Percentiles rank a stretch among this genome's conserved stretches.
phyloP scores from a whole-genome alignment of 2,797 vertebrate genomes.

The Orestias chungarensis region DNA sequence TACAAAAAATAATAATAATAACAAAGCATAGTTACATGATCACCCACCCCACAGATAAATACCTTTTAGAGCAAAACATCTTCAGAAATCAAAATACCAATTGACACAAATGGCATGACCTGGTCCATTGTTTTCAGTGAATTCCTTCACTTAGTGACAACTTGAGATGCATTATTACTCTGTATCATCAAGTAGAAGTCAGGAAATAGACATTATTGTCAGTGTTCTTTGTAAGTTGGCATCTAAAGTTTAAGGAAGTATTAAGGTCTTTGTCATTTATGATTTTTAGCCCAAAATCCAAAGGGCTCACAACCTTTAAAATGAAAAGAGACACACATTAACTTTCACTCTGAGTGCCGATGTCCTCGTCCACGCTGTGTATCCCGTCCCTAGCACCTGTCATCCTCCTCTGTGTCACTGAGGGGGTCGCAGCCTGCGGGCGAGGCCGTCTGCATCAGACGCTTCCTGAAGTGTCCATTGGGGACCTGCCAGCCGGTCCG shows the following conservation, averaged over 20 bases:
- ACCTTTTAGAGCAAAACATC: constrained; percentile 73
- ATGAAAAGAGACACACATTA: constrained; percentile 54
- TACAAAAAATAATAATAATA: constrained; percentile 75
- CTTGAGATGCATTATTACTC: constrained; percentile 59
- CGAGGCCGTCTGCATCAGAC: constrained; percentile 88
- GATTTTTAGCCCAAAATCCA: constrained; percentile 55
- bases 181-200: constrained; percentile 70
- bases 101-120: constrained; percentile 63
- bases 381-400: constrained; percentile 87
- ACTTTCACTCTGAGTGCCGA: constrained; percentile 34
- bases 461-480: constrained; percentile 95
- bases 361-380: constrained; percentile 25
- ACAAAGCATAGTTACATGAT: constrained; percentile 80
- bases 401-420: constrained; percentile 95
- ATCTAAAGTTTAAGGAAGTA: constrained; percentile 72
- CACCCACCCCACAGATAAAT: constrained; percentile 75
- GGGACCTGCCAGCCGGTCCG: constrained; percentile 97
- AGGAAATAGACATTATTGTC: constrained; percentile 72
- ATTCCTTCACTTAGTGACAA: constrained; percentile 46
- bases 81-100: constrained; percentile 71
- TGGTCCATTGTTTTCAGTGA: constrained; percentile 44
- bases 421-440: constrained; percentile 88
- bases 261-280: constrained; percentile 48
- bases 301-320: constrained; percentile 35
- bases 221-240: constrained; percentile 70